A percentile compares a stretch with the other conserved stretches of the same genome.
Evolutionary conservation across 2,797 vertebrate species (phyloP).

Genomic region (Epinephelus awoara): DNA sequence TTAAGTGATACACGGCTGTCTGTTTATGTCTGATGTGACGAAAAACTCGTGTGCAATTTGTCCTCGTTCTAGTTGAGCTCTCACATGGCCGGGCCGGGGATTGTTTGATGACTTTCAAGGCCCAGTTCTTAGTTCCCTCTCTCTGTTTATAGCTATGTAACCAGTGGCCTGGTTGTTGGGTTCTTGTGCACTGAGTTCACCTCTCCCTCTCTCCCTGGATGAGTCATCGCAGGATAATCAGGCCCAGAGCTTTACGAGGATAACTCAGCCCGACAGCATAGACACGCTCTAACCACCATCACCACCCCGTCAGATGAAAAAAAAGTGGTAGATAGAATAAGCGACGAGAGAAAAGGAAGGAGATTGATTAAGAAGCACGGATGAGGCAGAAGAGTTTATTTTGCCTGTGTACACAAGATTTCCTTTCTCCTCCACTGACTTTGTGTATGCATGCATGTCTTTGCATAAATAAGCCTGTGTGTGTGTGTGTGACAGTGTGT

Average conservation of each 20-base stretch:
- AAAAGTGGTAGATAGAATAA: constrained; percentile 17
- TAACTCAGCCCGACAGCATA: constrained; percentile 74
- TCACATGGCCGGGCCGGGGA: constrained; percentile 27
- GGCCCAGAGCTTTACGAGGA: constrained; percentile 82
- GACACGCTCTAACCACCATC: constrained; percentile 67
- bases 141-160: constrained; percentile 72
- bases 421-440: constrained; percentile 52
- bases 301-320: constrained; percentile 32
- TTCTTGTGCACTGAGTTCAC: constrained; percentile 83
- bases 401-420: constrained; percentile 54
- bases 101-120: constrained; percentile 54
- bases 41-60: constrained; percentile 37
- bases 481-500: constrained; percentile 35
- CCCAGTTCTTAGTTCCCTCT: constrained; percentile 53
- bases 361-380: constrained; percentile 44
- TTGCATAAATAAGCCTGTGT: constrained; percentile 57
- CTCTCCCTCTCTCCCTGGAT: constrained; percentile 67
- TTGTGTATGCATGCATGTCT: constrained; percentile 58
- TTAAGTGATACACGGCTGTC: constrained; percentile 29
- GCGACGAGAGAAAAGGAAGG: constrained; percentile 24
- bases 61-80: constrained; percentile 48
- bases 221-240: constrained; percentile 84
- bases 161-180: constrained; percentile 83
- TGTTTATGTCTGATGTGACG: constrained; percentile 21
- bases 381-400: constrained; percentile 43